Conservation (phyloP, 2,888 invertebrate genomes). For the Acanthosepion lycidas region DNA sequence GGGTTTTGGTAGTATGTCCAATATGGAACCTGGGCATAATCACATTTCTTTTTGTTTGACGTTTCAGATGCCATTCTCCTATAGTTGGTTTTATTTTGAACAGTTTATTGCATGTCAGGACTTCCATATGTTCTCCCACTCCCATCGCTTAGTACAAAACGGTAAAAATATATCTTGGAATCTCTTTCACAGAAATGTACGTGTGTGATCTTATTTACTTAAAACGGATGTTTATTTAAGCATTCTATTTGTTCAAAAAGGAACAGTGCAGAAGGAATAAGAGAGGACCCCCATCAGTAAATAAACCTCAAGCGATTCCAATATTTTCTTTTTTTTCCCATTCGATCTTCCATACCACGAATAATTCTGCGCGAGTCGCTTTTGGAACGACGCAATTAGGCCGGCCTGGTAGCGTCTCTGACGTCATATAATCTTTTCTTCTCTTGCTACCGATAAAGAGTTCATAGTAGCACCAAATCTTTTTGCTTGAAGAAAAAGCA, state of each 20-base stretch:
- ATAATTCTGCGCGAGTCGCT: neutral
- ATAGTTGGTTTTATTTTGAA: too few relatives aligned
- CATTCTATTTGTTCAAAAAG: neutral
- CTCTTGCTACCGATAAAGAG: neutral
- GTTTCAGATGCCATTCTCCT: too few relatives aligned
- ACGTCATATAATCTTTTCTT: neutral
- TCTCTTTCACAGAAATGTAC: neutral
- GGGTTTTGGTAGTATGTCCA: too few relatives aligned
- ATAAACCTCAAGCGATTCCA: neutral
- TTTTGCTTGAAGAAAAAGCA: neutral
- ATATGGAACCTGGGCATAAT: too few relatives aligned
- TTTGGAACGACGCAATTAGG: neutral
- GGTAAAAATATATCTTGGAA: too few relatives aligned
- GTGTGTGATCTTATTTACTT: neutral
- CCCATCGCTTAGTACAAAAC: too few relatives aligned
- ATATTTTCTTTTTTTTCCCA: neutral
- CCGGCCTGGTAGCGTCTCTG: neutral
- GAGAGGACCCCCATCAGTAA: neutral
- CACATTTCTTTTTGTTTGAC: too few relatives aligned
- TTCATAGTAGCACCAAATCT: neutral
- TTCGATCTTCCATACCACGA: neutral
- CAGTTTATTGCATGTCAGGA: too few relatives aligned
- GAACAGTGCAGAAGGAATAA: neutral
- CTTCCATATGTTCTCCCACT: too few relatives aligned
- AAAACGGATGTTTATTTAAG: neutral